A percentile compares a stretch with the other conserved stretches of the same genome.
These are phyloP conservation scores for Pseudopodoces humilis DNA, from an alignment of 2,113 vertebrate species.

Conservation along the genomic window DNA sequence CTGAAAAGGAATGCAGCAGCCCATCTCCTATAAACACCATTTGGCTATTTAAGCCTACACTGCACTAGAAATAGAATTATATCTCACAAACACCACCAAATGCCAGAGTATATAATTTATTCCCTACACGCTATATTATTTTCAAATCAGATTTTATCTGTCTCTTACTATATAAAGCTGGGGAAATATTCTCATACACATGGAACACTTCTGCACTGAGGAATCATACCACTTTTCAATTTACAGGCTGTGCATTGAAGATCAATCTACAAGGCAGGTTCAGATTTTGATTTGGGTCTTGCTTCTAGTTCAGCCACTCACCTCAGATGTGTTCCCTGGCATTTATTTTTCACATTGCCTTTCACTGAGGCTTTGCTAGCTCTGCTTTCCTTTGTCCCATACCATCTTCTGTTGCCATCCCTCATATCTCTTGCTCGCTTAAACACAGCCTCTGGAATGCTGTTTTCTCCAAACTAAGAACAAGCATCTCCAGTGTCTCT, in stretches of 20 bases:
- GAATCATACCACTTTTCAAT: not conserved
- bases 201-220: not conserved
- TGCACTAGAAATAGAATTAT: slow-evolving; percentile 56
- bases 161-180: slow-evolving; percentile 21
- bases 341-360: not conserved
- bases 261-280: not conserved
- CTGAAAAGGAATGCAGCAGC: slow-evolving; percentile 48
- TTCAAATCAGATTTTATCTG: slow-evolving; percentile 42
- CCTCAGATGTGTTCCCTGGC: not conserved
- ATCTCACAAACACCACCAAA: slow-evolving; percentile 56
- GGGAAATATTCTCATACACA: not conserved
- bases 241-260: not conserved
- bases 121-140: slow-evolving; percentile 23
- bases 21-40: slow-evolving; percentile 47
- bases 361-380: not conserved
- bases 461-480: not conserved
- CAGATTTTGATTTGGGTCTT: not conserved
- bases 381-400: not conserved
- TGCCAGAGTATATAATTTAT: slow-evolving; percentile 38
- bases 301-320: not conserved
- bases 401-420: not conserved
- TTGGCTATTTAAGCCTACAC: slow-evolving; percentile 50
- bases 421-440: not conserved
- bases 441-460: not conserved
- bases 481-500: not conserved